Conservation (phyloP, 2,888 invertebrate species). For the Pteria penguin region DNA sequence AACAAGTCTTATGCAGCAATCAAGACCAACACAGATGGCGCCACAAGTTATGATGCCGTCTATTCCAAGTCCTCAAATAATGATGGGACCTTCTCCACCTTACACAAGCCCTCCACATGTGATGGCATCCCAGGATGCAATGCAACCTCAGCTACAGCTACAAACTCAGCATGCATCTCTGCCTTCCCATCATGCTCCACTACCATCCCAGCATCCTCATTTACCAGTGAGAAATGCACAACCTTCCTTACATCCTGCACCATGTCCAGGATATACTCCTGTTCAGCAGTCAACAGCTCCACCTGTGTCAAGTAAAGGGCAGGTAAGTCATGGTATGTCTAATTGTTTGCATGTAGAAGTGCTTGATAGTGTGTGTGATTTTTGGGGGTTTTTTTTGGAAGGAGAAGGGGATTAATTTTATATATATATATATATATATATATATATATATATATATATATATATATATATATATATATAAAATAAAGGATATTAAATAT, state of each 20-base stretch:
- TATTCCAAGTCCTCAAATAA: not conserved
- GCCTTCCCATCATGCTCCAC: not conserved
- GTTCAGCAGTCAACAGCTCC: not conserved
- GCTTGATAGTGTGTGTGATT: no score
- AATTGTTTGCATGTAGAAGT: no score
- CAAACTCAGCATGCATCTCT: not conserved
- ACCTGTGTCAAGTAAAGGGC: no score
- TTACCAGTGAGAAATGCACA: not conserved
- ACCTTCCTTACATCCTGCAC: not conserved
- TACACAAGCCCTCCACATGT: not conserved
- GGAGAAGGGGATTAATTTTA: no score
- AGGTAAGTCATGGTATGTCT: no score
- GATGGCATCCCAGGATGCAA: not conserved
- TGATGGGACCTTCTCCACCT: not conserved
- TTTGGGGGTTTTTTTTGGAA: no score
- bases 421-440: no score
- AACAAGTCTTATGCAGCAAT: no score
- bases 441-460: no score
- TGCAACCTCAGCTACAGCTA: constrained; percentile 6
- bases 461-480: no score
- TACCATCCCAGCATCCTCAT: not conserved
- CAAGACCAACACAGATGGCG: not conserved
- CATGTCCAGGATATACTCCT: no score
- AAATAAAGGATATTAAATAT: no score
- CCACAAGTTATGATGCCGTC: not conserved